Evolutionary conservation across 2,113 vertebrate genomes (phyloP).

Genomic region (Rallus limicola): DNA sequence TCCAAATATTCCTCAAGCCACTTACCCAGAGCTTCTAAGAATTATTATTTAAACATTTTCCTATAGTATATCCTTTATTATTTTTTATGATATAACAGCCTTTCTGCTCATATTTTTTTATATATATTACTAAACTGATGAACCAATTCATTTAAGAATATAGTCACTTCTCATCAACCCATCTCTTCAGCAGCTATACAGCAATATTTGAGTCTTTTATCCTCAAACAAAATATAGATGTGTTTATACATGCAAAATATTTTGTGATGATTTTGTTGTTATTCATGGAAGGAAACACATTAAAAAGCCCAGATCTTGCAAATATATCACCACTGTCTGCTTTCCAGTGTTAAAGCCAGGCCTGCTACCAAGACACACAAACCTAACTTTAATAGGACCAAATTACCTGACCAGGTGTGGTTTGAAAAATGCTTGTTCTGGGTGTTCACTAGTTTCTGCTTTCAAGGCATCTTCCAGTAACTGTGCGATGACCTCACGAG

Average conservation of each 20-base stretch:
- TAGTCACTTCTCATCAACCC: neutral
- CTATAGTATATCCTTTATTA: neutral
- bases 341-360: neutral
- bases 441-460: conserved; percentile 84
- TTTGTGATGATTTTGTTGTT: neutral
- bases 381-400: neutral
- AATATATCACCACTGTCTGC: neutral
- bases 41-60: neutral
- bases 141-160: neutral
- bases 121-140: neutral
- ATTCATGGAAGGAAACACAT: neutral
- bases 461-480: conserved; percentile 93
- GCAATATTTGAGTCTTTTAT: neutral
- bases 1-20: neutral
- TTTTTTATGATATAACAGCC: neutral
- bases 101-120: neutral
- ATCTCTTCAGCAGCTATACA: neutral
- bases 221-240: neutral
- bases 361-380: neutral
- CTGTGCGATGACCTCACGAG: conserved; percentile 88
- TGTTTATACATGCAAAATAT: neutral
- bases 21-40: neutral
- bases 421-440: conserved; percentile 86
- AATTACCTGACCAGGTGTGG: conserved; percentile 91
- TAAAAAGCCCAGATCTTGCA: neutral